A percentile compares a stretch with the other conserved stretches of the same genome.
phyloP scores from a whole-genome alignment of 2,888 invertebrate species.

The Achlya flavicornis region DNA sequence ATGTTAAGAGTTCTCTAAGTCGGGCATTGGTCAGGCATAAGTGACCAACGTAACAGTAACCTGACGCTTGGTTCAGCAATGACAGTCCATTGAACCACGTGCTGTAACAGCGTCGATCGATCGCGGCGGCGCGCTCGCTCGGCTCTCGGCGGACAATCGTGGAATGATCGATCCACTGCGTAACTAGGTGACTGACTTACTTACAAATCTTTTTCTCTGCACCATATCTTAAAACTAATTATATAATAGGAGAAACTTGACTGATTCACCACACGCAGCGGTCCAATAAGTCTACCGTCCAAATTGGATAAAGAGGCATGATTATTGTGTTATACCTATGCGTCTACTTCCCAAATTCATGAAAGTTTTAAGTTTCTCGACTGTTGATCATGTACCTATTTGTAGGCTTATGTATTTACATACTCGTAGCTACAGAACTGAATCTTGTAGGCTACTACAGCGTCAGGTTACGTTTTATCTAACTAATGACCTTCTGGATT shows the following conservation, averaged over 20 bases:
- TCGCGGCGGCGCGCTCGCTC: neutral
- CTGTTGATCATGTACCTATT: no score
- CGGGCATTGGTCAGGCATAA: no score
- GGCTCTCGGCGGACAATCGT: neutral
- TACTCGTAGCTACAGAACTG: neutral
- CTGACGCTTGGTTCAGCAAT: no score
- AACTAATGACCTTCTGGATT: neutral
- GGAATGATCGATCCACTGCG: neutral
- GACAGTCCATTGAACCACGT: neutral
- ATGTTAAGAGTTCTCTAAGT: no score
- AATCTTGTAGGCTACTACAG: neutral
- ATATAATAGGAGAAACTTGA: neutral
- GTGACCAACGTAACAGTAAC: no score
- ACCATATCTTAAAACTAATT: neutral
- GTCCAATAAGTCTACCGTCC: no score
- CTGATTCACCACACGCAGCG: no score
- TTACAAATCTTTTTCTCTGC: neutral
- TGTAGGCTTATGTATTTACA: no score
- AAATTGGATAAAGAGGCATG: no score
- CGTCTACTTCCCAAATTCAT: no score
- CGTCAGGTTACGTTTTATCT: neutral
- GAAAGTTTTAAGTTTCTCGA: no score
- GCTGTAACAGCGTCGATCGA: neutral
- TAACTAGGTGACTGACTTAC: neutral
- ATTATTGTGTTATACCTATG: no score